Evolutionary conservation across 2,888 invertebrate species (phyloP).

Genomic region (Lithophane leautieri): DNA sequence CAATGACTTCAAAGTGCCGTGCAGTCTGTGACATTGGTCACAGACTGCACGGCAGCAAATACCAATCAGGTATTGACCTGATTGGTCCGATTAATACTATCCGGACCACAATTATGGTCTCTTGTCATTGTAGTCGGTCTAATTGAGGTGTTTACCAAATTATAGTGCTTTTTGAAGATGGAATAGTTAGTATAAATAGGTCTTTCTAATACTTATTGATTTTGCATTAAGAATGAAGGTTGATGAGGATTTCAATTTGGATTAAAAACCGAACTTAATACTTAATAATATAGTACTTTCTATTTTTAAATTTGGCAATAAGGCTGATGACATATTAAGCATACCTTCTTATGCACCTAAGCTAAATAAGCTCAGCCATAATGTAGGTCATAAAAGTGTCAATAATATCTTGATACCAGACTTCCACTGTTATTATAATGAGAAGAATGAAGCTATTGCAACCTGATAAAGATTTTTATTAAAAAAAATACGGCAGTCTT

Average conservation of each 20-base stretch:
- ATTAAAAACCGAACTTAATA: neutral
- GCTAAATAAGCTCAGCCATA: slow-evolving; percentile 37
- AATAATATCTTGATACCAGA: slow-evolving; percentile 26
- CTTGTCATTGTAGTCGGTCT: slow-evolving; percentile 24
- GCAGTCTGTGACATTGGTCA: slow-evolving; percentile 2
- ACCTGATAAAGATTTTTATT: neutral
- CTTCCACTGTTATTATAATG: slow-evolving; percentile 5
- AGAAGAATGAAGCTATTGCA: slow-evolving; percentile 2
- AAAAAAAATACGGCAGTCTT: too few relatives aligned
- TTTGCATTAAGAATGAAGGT: neutral
- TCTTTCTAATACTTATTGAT: neutral
- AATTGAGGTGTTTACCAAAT: slow-evolving; percentile 26
- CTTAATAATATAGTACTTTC: neutral
- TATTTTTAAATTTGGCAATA: too few relatives aligned
- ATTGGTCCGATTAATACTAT: slow-evolving; percentile 38
- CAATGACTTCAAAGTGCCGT: slow-evolving; percentile 16
- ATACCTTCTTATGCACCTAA: slow-evolving; percentile 14
- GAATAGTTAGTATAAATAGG: neutral
- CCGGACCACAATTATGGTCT: slow-evolving; percentile 39
- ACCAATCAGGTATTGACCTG: too few relatives aligned
- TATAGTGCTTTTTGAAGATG: neutral
- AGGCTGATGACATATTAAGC: slow-evolving; percentile 20
- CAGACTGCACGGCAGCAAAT: too few relatives aligned
- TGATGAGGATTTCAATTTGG: neutral
- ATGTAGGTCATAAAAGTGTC: slow-evolving; percentile 14